phyloP scores from a whole-genome alignment of 2,113 vertebrate genomes.

The Salvelinus sp. region DNA sequence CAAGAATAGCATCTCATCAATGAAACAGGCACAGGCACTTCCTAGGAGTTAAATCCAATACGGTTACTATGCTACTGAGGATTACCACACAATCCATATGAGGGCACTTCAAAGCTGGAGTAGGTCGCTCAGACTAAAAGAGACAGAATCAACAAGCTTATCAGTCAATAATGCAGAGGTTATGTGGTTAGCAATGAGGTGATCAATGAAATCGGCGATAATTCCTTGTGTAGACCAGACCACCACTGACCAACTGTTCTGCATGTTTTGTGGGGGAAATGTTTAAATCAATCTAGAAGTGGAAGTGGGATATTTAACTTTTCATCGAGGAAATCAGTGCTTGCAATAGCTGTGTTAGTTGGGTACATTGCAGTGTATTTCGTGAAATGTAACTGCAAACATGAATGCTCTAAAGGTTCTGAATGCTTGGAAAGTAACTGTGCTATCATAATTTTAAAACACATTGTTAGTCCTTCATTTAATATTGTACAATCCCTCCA shows the following conservation, averaged over 20 bases:
- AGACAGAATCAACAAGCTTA: slow-evolving; percentile 14
- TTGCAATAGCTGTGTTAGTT: too few species aligned
- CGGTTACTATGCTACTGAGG: not conserved
- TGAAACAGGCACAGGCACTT: slow-evolving; percentile 19
- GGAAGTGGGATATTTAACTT: too few species aligned
- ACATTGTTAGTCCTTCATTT: not conserved
- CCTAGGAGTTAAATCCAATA: slow-evolving; percentile 12
- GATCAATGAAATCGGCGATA: not conserved
- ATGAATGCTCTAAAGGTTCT: not conserved
- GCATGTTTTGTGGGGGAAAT: too few species aligned
- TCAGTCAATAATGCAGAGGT: not conserved
- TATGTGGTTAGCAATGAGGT: slow-evolving; percentile 3
- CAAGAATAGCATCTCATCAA: slow-evolving; percentile 28
- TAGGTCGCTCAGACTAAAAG: not conserved
- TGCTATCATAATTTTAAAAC: not conserved
- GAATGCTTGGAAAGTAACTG: not conserved
- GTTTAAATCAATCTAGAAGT: too few species aligned
- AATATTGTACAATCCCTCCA: not conserved
- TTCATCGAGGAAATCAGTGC: too few species aligned
- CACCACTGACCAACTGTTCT: too few species aligned
- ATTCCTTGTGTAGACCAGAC: not conserved
- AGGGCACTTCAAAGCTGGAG: slow-evolving; percentile 1
- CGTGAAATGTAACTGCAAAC: too few species aligned
- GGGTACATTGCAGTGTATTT: too few species aligned
- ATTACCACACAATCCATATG: slow-evolving; percentile 8